Evolutionary conservation across 2,113 vertebrate species (phyloP).

Genomic region (Tinamus guttatus): DNA sequence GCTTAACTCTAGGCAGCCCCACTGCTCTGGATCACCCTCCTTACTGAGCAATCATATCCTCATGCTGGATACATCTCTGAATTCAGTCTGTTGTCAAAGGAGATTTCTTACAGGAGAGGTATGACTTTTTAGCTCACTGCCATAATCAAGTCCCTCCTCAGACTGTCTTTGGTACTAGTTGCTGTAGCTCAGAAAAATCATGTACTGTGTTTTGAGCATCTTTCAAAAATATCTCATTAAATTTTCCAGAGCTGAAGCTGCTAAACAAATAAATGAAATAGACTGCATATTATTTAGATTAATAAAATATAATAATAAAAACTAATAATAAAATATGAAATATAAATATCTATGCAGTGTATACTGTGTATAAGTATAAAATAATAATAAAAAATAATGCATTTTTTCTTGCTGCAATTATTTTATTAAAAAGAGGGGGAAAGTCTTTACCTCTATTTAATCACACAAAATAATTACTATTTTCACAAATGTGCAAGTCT

Average conservation of each 20-base stretch:
- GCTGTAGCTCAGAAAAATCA: background rate
- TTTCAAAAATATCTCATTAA: background rate
- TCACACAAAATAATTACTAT: background rate
- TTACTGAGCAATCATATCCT: background rate
- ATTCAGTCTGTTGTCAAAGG: background rate
- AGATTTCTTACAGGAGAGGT: background rate
- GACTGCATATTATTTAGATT: background rate
- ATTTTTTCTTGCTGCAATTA: background rate
- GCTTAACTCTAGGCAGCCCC: background rate
- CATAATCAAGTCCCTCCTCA: background rate
- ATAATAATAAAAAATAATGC: too few species aligned
- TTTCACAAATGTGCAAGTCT: background rate
- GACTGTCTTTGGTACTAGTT: background rate
- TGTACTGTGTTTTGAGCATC: background rate
- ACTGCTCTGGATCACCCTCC: fast-evolving
- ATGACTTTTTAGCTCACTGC: background rate
- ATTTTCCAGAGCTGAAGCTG: background rate
- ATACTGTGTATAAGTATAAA: too few species aligned
- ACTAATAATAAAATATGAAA: too few species aligned
- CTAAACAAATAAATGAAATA: background rate
- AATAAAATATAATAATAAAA: background rate
- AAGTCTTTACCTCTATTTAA: background rate
- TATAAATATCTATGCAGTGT: too few species aligned
- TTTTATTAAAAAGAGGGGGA: background rate
- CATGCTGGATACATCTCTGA: background rate